Percentiles rank a stretch among this genome's conserved stretches.
phyloP scores from a whole-genome alignment of 2,888 invertebrate species.

The Ormia ochracea region DNA sequence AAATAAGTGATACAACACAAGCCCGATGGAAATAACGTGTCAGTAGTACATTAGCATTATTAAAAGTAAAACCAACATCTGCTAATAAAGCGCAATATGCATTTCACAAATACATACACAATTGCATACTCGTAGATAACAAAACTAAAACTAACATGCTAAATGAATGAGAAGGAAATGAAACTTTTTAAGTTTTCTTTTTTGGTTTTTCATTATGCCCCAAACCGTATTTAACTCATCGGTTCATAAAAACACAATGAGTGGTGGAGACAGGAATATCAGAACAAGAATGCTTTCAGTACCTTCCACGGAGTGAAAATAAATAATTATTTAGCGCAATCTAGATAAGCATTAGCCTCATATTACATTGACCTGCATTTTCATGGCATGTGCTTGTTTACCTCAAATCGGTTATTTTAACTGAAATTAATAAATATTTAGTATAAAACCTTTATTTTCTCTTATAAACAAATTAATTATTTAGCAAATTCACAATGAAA shows the following conservation, averaged over 20 bases:
- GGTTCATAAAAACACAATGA: neutral
- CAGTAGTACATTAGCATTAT: slow-evolving; percentile 56
- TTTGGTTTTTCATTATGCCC: slow-evolving; percentile 4
- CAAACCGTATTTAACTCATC: neutral
- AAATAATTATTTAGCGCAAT: neutral
- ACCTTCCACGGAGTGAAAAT: neutral
- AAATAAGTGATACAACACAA: slow-evolving; percentile 19
- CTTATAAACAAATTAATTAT: no score
- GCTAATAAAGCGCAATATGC: no score
- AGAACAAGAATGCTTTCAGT: neutral
- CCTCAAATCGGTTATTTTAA: no score
- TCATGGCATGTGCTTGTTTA: no score
- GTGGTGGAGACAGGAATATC: neutral
- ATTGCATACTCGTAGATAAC: neutral
- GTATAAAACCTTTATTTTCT: no score
- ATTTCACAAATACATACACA: neutral
- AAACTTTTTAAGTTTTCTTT: neutral
- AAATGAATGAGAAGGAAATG: slow-evolving; percentile 2
- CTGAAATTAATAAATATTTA: no score
- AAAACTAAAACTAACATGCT: slow-evolving; percentile 11
- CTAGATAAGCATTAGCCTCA: neutral
- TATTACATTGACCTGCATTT: neutral
- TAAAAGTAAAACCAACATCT: slow-evolving; percentile 33
- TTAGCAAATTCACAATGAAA: no score
- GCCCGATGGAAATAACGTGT: slow-evolving; percentile 56